These are phyloP conservation scores for Aix galericulata DNA, from an alignment of 2,113 vertebrate species.

Conservation along the genomic window DNA sequence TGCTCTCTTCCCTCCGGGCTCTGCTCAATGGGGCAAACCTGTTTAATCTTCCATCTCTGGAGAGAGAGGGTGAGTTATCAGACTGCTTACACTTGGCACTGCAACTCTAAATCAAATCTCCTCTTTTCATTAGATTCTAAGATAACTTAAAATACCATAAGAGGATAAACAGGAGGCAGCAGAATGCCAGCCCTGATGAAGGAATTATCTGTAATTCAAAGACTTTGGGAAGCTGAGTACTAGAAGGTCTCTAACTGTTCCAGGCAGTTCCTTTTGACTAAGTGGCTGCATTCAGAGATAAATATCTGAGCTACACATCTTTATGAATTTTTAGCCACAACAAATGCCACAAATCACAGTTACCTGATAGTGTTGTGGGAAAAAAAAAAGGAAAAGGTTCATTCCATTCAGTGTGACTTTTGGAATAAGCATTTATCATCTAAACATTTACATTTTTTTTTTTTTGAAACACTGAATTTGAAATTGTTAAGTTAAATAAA, in stretches of 20 bases:
- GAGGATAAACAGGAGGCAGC: background rate
- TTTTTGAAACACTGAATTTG: background rate
- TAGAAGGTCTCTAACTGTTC: background rate
- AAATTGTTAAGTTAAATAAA: background rate
- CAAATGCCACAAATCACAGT: constrained; percentile 20
- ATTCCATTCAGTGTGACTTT: background rate
- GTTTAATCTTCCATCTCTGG: background rate
- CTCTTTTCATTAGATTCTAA: background rate
- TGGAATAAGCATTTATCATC: background rate
- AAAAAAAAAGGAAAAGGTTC: background rate
- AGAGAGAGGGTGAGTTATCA: background rate
- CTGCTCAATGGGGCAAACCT: background rate
- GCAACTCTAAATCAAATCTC: background rate
- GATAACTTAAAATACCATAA: background rate
- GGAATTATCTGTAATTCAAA: background rate
- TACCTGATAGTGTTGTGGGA: background rate
- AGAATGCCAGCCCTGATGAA: background rate
- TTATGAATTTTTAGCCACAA: constrained; percentile 15
- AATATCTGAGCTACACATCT: background rate
- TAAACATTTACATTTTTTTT: background rate
- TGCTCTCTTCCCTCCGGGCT: background rate
- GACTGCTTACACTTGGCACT: background rate
- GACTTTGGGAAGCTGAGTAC: background rate
- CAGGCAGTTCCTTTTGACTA: background rate
- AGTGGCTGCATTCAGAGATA: background rate